Evolutionary conservation across 2,113 vertebrate species (phyloP).

Genomic region (Nyctibius bracteatus): DNA sequence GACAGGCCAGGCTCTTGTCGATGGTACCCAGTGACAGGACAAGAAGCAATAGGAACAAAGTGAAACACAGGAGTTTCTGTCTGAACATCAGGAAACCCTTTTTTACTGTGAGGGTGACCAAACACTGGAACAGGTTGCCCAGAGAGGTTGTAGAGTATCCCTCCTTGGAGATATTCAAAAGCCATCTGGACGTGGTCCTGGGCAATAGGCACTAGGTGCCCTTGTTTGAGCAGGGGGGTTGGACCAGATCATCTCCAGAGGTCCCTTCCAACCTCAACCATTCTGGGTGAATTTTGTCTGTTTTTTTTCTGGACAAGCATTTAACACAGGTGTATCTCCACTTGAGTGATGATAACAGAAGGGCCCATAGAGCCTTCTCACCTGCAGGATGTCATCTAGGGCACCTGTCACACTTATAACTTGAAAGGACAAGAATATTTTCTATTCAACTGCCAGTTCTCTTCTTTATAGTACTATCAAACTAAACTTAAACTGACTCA

Average conservation of each 20-base stretch:
- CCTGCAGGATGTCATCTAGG: not conserved
- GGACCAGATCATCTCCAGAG: not conserved
- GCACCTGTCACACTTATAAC: not conserved
- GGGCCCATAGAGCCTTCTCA: not conserved
- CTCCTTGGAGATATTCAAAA: no score
- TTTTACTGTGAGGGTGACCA: no score
- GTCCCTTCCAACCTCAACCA: not conserved
- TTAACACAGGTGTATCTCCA: not conserved
- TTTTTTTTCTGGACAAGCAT: not conserved
- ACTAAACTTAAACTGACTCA: not conserved
- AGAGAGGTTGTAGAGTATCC: no score
- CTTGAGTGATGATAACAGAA: not conserved
- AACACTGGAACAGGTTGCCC: no score
- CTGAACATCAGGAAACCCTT: no score
- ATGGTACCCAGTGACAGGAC: no score
- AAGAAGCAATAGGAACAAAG: no score
- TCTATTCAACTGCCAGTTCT: not conserved
- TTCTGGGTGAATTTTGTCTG: not conserved
- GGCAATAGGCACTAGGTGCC: not conserved
- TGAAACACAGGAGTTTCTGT: no score
- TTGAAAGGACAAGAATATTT: not conserved
- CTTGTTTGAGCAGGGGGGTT: not conserved
- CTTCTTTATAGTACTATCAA: not conserved
- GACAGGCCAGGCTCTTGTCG: no score
- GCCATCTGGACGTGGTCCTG: no score